Evolutionary conservation across 2,797 vertebrate genomes (phyloP).

Genomic region (Characodon lateralis): DNA sequence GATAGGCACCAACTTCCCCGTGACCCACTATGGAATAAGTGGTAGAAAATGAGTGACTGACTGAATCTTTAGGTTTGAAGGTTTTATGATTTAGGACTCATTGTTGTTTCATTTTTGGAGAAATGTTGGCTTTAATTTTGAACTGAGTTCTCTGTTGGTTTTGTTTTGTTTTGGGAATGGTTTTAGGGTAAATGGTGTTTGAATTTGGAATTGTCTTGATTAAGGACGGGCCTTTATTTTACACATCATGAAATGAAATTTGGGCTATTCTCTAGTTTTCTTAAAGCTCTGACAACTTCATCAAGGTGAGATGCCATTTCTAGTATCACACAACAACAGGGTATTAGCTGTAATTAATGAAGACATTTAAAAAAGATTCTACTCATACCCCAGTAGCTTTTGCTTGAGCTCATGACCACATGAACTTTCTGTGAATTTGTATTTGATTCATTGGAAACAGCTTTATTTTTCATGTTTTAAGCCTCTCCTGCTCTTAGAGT

Average conservation of each 20-base stretch:
- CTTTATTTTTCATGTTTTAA: conserved; percentile 26
- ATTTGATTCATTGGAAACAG: conserved; percentile 1
- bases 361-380: not conserved
- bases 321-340: not conserved
- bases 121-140: not conserved
- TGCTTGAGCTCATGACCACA: not conserved
- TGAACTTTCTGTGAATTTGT: not conserved
- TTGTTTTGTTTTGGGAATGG: not conserved
- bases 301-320: not conserved
- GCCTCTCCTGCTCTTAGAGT: conserved; percentile 22
- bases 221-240: not conserved
- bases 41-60: too few species aligned
- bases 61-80: too few species aligned
- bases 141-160: not conserved
- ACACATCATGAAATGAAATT: not conserved
- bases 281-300: not conserved
- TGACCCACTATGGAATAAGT: too few species aligned
- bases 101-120: not conserved
- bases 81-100: too few species aligned
- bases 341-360: not conserved
- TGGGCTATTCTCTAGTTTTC: not conserved
- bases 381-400: not conserved
- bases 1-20: too few species aligned
- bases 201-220: not conserved
- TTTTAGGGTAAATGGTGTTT: not conserved